A percentile compares a stretch with the other conserved stretches of the same genome.
phyloP scores from a whole-genome alignment of 2,797 vertebrate genomes.

The Cynodonichthys magdalenae region DNA sequence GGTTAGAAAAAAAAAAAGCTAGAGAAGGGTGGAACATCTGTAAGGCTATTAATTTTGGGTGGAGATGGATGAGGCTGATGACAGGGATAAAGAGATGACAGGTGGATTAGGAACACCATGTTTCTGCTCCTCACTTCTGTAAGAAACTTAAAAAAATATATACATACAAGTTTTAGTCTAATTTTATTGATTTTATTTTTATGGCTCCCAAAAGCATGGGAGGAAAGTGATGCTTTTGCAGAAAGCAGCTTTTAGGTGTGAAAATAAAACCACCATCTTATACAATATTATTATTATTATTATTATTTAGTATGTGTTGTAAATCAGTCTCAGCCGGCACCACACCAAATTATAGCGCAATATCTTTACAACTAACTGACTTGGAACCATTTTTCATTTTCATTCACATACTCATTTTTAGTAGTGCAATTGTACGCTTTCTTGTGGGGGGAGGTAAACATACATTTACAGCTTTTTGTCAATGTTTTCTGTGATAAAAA shows the following conservation, averaged over 20 bases:
- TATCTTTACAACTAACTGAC: no score
- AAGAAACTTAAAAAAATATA: background rate
- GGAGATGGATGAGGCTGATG: constrained; percentile 44
- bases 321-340: no score
- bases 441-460: no score
- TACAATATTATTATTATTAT: no score
- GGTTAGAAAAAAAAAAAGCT: constrained; percentile 3
- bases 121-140: constrained; percentile 19
- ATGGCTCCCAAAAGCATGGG: background rate
- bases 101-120: constrained; percentile 27
- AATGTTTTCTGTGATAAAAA: background rate
- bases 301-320: no score
- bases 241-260: background rate
- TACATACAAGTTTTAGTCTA: background rate
- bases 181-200: no score
- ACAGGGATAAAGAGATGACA: constrained; percentile 37
- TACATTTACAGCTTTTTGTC: background rate
- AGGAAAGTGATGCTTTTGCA: background rate
- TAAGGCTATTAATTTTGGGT: constrained; percentile 27
- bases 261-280: no score
- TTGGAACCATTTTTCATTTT: no score
- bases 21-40: constrained; percentile 6
- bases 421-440: no score
- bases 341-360: no score
- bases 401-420: no score